Evolutionary conservation across 2,797 vertebrate genomes (phyloP), one percentile per base, ranked within the genome.

Genomic region (Toxotes lorentzi): DNA sequence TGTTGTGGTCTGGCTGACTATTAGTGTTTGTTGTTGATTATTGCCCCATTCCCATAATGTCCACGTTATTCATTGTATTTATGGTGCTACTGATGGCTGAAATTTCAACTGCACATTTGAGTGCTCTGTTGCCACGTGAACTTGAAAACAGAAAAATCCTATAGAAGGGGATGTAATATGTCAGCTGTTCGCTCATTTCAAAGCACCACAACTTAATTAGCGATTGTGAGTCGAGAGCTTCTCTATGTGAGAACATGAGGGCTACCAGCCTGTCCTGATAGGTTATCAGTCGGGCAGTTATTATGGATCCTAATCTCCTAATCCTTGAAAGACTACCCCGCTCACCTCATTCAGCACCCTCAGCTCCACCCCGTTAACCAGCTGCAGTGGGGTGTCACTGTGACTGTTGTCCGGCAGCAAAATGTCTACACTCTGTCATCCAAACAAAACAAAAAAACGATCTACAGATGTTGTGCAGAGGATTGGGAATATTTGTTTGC

Each of bases 291-390:
- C 71, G 64, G 47, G 19, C 57, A 81, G 66, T 62, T 68, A 56
- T 82, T 82, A 75, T 70, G 56, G 24, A 62, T 89, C 71, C 68
- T 82, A 77, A 88, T 83, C 76, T 76, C 61, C 67, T 86, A 84
- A 90, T 85, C 84, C 70, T 83, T 10, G 21, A 67, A 80, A 61
- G 58, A 70, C 73, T 79, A 54, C 59, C 47, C 30, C 2, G 8
- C 32, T 70, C 58, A 85, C 75, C 77, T 82, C 62, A 51, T 72
- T 54, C 66, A 81, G 68, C 61, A 65, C 51, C 43, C 59, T 81
- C 23, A 51, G 19, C 63, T 83, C 58, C 54, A 45, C 58, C 58
- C 41, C 48, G 51, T 58, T 76, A 61, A 45, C 70, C 23, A 8
- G 0, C 53, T 77, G 7, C 50, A 69, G 14, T 53, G 16, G 24